Evolutionary conservation across 2,797 vertebrate species (phyloP).

Genomic region (Danio albolineatus): DNA sequence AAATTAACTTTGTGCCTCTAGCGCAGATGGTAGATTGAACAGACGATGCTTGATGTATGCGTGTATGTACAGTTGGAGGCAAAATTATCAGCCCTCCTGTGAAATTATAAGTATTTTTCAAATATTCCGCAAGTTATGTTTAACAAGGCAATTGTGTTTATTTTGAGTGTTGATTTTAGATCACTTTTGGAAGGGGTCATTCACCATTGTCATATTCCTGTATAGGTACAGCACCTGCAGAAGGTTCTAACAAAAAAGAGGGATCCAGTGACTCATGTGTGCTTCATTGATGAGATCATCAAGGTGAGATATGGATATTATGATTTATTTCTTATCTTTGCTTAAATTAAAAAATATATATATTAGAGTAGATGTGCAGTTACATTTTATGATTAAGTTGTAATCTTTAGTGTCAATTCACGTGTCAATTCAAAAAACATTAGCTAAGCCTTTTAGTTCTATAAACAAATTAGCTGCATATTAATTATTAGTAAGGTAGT

Average conservation of each 20-base stretch:
- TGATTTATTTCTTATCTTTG: neutral
- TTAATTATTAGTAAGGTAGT: too few relatives aligned
- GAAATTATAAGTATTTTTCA: too few relatives aligned
- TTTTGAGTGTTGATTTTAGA: neutral
- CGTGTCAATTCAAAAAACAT: too few relatives aligned
- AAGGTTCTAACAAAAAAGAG: constrained; percentile 94
- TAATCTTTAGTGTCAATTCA: too few relatives aligned
- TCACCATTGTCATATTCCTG: neutral
- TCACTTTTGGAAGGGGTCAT: neutral
- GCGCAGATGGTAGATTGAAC: neutral
- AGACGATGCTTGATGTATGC: neutral
- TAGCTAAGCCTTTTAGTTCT: too few relatives aligned
- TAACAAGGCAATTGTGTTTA: too few relatives aligned
- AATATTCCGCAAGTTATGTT: too few relatives aligned
- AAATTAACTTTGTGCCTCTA: neutral
- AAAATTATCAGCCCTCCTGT: too few relatives aligned
- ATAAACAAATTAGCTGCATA: too few relatives aligned
- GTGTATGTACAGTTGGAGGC: too few relatives aligned
- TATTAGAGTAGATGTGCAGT: neutral
- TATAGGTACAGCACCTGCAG: constrained; percentile 95
- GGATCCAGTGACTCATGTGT: constrained; percentile 94
- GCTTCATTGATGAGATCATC: constrained; percentile 95
- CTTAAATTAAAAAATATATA: too few relatives aligned
- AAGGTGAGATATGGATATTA: constrained; percentile 82
- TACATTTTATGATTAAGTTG: neutral